Evolutionary conservation across 1,140 invertebrate species (phyloP).

Genomic region (Neodiprion fabricii): DNA sequence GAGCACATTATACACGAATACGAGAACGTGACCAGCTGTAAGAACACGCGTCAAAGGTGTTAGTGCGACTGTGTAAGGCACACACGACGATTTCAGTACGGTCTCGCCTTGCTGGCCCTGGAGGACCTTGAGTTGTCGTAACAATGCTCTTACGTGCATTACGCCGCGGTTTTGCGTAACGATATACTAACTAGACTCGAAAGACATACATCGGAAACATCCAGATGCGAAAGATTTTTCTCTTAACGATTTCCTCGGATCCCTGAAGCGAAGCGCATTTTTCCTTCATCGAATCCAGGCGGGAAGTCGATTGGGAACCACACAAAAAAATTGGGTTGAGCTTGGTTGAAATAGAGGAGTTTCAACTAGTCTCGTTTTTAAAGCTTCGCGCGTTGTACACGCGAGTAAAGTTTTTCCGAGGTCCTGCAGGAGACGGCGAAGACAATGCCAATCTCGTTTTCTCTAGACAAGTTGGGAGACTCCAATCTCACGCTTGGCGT

Average conservation of each 20-base stretch:
- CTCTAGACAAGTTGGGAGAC: slow-evolving; percentile 42
- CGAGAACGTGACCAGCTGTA: no score
- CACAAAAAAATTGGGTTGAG: no score
- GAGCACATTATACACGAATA: no score
- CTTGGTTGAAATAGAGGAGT: no score
- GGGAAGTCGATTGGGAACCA: background rate
- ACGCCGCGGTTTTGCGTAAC: background rate
- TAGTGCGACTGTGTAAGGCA: no score
- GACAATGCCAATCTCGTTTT: slow-evolving; percentile 49
- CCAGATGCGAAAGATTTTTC: slow-evolving; percentile 25
- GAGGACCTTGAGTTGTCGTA: background rate
- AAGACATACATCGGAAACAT: slow-evolving; percentile 18
- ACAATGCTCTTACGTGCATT: slow-evolving; percentile 5
- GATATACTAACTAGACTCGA: background rate
- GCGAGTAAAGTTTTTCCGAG: slow-evolving; percentile 3
- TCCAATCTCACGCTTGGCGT: slow-evolving; percentile 42
- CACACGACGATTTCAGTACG: background rate
- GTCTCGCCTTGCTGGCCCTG: slow-evolving; percentile 3
- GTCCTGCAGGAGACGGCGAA: slow-evolving; percentile 17
- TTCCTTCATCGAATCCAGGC: background rate
- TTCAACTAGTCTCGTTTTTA: no score
- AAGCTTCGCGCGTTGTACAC: no score
- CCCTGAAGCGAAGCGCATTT: slow-evolving; percentile 9
- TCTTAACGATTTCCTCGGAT: slow-evolving; percentile 19
- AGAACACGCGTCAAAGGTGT: no score